phyloP scores from a whole-genome alignment of 2,888 invertebrate species.

The Drosophila antonietae region DNA sequence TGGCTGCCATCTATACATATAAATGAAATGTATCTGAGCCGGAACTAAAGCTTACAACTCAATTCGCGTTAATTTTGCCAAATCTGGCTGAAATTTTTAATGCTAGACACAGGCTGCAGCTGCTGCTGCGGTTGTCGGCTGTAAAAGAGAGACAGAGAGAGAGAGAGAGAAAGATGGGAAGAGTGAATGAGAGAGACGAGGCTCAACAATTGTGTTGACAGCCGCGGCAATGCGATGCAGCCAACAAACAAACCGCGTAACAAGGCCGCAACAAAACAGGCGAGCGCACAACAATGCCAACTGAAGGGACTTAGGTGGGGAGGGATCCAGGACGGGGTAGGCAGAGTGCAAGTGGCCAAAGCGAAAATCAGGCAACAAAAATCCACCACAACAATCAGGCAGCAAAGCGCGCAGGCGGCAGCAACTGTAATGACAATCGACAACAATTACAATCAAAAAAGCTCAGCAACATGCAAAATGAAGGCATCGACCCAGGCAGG shows the following conservation, averaged over 20 bases:
- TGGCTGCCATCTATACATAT: conserved; percentile 11
- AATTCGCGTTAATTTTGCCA: conserved; percentile 70
- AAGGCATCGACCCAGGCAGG: conserved; percentile 38
- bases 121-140: conserved; percentile 20
- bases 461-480: conserved; percentile 66
- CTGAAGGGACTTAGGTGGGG: conserved; percentile 1
- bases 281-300: conserved; percentile 59
- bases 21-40: conserved; percentile 51
- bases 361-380: conserved; percentile 69
- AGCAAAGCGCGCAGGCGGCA: conserved; percentile 42
- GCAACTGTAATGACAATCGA: conserved; percentile 78
- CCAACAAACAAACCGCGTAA: conserved; percentile 79
- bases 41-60: conserved; percentile 58
- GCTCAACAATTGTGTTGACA: conserved; percentile 73
- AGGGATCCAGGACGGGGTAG: not conserved
- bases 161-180: conserved; percentile 5
- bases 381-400: conserved; percentile 61
- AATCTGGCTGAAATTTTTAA: conserved; percentile 57
- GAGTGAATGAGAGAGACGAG: not conserved
- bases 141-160: not conserved
- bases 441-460: conserved; percentile 80
- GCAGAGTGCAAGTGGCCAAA: not conserved
- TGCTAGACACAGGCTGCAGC: conserved; percentile 31
- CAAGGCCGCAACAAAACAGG: conserved; percentile 78
- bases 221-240: conserved; percentile 70